phyloP scores from a whole-genome alignment of 2,797 vertebrate genomes.

The Alcedo atthis region DNA sequence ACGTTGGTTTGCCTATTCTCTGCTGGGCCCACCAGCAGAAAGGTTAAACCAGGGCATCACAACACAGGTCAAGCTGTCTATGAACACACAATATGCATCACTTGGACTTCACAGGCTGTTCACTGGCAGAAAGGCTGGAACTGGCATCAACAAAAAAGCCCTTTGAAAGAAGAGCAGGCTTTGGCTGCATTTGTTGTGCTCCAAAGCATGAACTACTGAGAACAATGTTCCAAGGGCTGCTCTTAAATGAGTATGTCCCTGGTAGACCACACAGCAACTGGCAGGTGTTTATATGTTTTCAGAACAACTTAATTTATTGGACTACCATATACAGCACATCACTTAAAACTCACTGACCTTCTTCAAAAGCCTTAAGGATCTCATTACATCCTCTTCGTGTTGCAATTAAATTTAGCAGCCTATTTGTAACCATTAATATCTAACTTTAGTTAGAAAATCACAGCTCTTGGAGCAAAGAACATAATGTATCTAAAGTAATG shows the following conservation, averaged over 20 bases:
- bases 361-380: background rate
- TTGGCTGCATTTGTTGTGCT: background rate
- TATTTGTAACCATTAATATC: background rate
- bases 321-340: background rate
- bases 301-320: background rate
- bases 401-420: background rate
- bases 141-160: background rate
- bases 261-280: background rate
- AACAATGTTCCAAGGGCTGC: background rate
- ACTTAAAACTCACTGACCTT: background rate
- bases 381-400: background rate
- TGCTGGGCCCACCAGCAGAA: background rate
- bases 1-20: background rate
- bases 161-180: background rate
- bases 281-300: background rate
- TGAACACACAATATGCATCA: background rate
- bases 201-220: background rate
- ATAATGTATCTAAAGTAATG: background rate
- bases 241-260: background rate
- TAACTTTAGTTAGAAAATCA: background rate
- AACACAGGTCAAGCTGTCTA: background rate
- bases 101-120: background rate
- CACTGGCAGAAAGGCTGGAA: background rate
- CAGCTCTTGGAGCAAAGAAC: background rate
- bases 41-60: background rate